Conservation (phyloP, 1,140 invertebrate species). For the Telenomus remus region DNA sequence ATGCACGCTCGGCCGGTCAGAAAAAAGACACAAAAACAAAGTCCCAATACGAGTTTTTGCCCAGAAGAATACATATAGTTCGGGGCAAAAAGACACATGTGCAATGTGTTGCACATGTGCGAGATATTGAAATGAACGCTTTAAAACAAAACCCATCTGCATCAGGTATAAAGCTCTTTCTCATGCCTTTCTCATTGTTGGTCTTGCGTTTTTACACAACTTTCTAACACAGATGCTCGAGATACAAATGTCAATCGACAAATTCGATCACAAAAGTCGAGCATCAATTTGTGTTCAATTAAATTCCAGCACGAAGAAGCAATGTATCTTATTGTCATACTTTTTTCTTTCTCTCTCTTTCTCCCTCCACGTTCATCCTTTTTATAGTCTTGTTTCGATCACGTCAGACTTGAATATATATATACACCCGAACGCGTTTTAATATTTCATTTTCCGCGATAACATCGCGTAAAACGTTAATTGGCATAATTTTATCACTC, state of each 20-base stretch:
- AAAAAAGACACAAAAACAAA: slow-evolving; percentile 54
- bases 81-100: slow-evolving; percentile 56
- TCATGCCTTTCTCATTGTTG: slow-evolving; percentile 17
- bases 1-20: slow-evolving; percentile 6
- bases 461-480: neutral
- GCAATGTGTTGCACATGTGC: slow-evolving; percentile 50
- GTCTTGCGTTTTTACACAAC: neutral
- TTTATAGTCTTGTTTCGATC: too few relatives aligned
- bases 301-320: too few relatives aligned
- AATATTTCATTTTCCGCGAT: slow-evolving; percentile 4
- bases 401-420: neutral
- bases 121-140: slow-evolving; percentile 46
- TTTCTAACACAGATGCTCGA: neutral
- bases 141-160: slow-evolving; percentile 51
- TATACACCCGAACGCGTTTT: neutral
- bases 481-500: slow-evolving; percentile 8
- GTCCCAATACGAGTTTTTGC: slow-evolving; percentile 52
- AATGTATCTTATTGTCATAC: too few relatives aligned
- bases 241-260: neutral
- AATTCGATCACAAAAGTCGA: neutral
- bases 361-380: too few relatives aligned
- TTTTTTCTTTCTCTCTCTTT: too few relatives aligned
- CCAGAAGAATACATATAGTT: slow-evolving; percentile 24
- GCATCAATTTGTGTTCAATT: too few relatives aligned
- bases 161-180: slow-evolving; percentile 44